phyloP scores from a whole-genome alignment of 2,888 invertebrate species.

The Andrena trimmerana region DNA sequence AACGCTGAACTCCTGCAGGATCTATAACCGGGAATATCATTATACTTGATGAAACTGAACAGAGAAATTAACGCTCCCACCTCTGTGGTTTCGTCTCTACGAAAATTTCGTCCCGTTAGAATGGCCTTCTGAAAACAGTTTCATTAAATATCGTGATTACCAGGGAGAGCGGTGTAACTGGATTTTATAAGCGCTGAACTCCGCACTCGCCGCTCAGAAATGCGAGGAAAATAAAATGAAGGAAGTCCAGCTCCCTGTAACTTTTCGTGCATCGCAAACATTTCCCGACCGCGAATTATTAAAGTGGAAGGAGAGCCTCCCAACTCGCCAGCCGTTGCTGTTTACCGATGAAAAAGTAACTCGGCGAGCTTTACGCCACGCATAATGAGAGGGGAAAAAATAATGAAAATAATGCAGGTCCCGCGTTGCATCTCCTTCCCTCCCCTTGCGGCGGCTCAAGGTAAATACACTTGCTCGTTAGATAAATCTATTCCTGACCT shows the following conservation, averaged over 20 bases:
- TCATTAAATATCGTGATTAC: neutral
- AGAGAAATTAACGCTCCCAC: too few species aligned
- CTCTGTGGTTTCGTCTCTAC: too few species aligned
- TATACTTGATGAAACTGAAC: too few species aligned
- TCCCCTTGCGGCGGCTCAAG: neutral
- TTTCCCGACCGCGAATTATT: slow-evolving; percentile 37
- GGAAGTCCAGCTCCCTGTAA: neutral
- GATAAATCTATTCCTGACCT: slow-evolving; percentile 47
- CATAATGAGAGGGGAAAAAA: slow-evolving; percentile 10
- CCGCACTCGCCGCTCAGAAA: neutral
- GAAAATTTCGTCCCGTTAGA: too few species aligned
- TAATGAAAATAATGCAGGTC: slow-evolving; percentile 18
- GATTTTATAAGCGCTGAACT: neutral
- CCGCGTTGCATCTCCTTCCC: neutral
- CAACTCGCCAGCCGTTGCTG: slow-evolving; percentile 13
- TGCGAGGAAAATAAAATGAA: slow-evolving; percentile 1
- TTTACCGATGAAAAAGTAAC: slow-evolving; percentile 14
- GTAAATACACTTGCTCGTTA: slow-evolving; percentile 20
- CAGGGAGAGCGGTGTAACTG: neutral
- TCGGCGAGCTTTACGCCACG: neutral
- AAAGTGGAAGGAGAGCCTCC: slow-evolving; percentile 29
- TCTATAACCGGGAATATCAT: too few species aligned
- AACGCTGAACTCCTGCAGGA: too few species aligned
- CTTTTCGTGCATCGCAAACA: slow-evolving; percentile 19
- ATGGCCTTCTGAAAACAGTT: too few species aligned